phyloP scores from a whole-genome alignment of 2,113 vertebrate species.

The Oenanthe melanoleuca region DNA sequence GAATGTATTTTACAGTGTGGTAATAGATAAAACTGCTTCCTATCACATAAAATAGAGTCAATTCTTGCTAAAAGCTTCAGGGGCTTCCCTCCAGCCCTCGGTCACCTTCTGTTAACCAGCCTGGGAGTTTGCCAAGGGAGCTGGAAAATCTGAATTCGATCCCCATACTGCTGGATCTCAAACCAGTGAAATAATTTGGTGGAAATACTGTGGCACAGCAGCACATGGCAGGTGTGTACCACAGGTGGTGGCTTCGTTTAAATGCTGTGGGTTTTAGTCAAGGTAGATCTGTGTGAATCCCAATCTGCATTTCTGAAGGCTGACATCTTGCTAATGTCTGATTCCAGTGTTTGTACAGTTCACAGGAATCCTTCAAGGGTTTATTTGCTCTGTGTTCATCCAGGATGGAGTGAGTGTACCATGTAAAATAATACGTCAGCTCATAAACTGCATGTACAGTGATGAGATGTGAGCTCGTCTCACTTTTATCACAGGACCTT shows the following conservation, averaged over 20 bases:
- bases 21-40: not conserved
- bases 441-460: conserved; percentile 31
- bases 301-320: conserved; percentile 48
- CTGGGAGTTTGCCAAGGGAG: not conserved
- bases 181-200: not conserved
- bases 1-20: not conserved
- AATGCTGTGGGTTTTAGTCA: not conserved
- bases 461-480: conserved; percentile 9
- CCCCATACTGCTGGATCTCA: not conserved
- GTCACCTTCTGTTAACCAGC: not conserved
- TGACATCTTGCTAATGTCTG: not conserved
- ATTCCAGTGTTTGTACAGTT: conserved; percentile 28
- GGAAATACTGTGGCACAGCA: not conserved
- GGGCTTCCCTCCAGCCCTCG: not conserved
- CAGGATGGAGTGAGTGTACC: conserved; percentile 52
- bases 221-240: rapidly evolving
- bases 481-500: conserved; percentile 39
- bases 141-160: not conserved
- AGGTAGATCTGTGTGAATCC: not conserved
- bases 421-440: conserved; percentile 59
- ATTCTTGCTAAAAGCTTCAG: not conserved
- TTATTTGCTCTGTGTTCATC: conserved; percentile 60
- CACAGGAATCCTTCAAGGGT: conserved; percentile 55
- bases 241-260: rapidly evolving
- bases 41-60: not conserved